A percentile compares a stretch with the other conserved stretches of the same genome.
phyloP scores from a whole-genome alignment of 35 echinoderm and acorn worm genomes.

The Ptychodera flava region DNA sequence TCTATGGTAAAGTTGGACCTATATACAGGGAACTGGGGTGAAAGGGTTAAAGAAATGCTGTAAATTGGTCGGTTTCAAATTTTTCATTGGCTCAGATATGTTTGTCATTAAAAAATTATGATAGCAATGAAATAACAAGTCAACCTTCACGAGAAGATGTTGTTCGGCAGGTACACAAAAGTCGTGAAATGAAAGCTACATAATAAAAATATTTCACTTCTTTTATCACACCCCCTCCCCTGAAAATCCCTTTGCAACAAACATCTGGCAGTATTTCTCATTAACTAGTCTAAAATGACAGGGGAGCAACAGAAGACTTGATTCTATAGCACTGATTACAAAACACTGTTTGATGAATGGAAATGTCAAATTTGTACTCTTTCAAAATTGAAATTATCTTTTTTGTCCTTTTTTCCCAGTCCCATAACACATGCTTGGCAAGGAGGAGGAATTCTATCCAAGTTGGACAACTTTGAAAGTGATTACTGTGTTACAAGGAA shows the following conservation, averaged over 20 bases:
- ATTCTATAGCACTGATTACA: not conserved
- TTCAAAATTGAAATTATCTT: not conserved
- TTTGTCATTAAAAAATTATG: too few species aligned
- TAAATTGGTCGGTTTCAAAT: too few species aligned
- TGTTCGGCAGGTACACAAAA: too few species aligned
- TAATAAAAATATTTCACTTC: too few species aligned
- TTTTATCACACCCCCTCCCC: too few species aligned
- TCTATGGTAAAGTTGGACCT: not conserved
- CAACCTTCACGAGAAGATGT: too few species aligned
- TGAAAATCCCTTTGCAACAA: not conserved
- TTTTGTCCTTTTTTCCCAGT: slow-evolving; percentile 18
- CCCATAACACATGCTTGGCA: slow-evolving; percentile 87
- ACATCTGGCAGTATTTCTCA: not conserved
- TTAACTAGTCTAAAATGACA: not conserved
- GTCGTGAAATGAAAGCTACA: too few species aligned
- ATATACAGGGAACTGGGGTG: not conserved
- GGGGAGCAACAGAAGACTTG: not conserved
- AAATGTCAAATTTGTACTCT: not conserved
- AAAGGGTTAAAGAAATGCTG: not conserved
- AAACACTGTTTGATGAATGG: not conserved
- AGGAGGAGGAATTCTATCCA: slow-evolving; percentile 52
- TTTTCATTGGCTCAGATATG: too few species aligned
- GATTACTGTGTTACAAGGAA: slow-evolving; percentile 72
- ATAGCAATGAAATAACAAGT: too few species aligned
- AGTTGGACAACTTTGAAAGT: slow-evolving; percentile 47